Evolutionary conservation across 2,888 invertebrate species (phyloP).

Genomic region (Lasioglossum vierecki): DNA sequence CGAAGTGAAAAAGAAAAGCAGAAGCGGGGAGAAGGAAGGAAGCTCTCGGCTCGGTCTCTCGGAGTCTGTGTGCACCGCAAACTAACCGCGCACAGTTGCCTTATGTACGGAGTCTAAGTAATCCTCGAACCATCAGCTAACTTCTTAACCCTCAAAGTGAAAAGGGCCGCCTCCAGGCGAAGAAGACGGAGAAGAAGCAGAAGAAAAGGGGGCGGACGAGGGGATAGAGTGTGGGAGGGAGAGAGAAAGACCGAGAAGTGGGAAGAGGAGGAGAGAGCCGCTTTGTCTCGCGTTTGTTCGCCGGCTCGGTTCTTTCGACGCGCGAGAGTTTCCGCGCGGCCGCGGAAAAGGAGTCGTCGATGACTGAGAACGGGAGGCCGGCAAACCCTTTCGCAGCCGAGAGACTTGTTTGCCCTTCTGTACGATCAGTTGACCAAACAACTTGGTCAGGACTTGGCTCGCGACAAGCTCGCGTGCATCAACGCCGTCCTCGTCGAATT

Average conservation of each 20-base stretch:
- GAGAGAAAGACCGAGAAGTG: neutral
- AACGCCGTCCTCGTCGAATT: slow-evolving; percentile 8
- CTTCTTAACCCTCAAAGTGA: slow-evolving; percentile 76
- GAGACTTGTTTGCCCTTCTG: slow-evolving; percentile 70
- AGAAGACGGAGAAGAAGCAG: neutral
- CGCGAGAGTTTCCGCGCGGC: slow-evolving; percentile 55
- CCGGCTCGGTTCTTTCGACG: slow-evolving; percentile 43
- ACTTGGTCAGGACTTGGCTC: slow-evolving; percentile 30
- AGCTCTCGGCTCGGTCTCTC: slow-evolving; percentile 38
- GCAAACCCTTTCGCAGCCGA: slow-evolving; percentile 53
- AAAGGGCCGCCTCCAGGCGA: slow-evolving; percentile 60
- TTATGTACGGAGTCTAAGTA: slow-evolving; percentile 71
- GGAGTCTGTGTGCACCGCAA: slow-evolving; percentile 59
- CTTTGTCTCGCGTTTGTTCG: slow-evolving; percentile 53
- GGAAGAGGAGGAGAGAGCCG: slow-evolving; percentile 1
- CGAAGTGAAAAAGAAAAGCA: slow-evolving; percentile 22
- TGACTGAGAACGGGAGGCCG: slow-evolving; percentile 20
- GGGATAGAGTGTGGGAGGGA: neutral
- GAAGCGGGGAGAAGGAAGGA: slow-evolving; percentile 27
- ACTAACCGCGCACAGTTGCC: slow-evolving; percentile 63
- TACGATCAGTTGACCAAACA: slow-evolving; percentile 70
- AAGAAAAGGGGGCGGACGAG: neutral
- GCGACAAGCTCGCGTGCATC: slow-evolving; percentile 29
- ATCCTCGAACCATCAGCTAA: slow-evolving; percentile 74
- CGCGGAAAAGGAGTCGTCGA: slow-evolving; percentile 53